These are phyloP conservation scores for Catharus fuscescens DNA, from an alignment of 2,113 vertebrate genomes.

Conservation along the genomic window DNA sequence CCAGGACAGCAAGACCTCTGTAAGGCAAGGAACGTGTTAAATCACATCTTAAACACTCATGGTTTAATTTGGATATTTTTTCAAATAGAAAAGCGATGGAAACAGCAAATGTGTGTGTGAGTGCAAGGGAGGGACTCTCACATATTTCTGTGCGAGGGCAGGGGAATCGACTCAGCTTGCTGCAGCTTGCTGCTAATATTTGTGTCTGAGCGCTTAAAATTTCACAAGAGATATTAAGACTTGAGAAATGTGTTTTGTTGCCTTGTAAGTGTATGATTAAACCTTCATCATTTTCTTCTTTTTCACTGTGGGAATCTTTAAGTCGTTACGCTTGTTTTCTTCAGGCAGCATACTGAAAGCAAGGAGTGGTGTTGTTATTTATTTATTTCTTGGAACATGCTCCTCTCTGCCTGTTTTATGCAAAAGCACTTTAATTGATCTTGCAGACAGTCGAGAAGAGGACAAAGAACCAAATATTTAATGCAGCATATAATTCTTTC, in stretches of 20 bases:
- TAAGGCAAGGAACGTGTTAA: neutral
- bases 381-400: neutral
- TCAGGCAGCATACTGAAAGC: neutral
- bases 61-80: neutral
- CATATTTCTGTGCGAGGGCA: neutral
- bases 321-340: neutral
- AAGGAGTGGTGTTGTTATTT: neutral
- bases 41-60: fast-evolving
- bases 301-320: neutral
- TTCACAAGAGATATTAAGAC: neutral
- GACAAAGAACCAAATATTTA: conserved; percentile 5
- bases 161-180: neutral
- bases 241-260: neutral
- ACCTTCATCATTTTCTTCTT: neutral
- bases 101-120: neutral
- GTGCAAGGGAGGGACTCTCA: neutral
- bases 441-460: neutral
- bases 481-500: neutral
- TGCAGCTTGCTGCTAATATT: neutral
- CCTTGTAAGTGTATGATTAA: conserved; percentile 12
- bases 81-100: neutral
- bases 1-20: fast-evolving
- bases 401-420: neutral
- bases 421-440: conserved; percentile 38
- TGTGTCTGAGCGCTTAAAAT: neutral